phyloP scores from a whole-genome alignment of 2,888 invertebrate genomes.

The Acanthosepion lycidas region DNA sequence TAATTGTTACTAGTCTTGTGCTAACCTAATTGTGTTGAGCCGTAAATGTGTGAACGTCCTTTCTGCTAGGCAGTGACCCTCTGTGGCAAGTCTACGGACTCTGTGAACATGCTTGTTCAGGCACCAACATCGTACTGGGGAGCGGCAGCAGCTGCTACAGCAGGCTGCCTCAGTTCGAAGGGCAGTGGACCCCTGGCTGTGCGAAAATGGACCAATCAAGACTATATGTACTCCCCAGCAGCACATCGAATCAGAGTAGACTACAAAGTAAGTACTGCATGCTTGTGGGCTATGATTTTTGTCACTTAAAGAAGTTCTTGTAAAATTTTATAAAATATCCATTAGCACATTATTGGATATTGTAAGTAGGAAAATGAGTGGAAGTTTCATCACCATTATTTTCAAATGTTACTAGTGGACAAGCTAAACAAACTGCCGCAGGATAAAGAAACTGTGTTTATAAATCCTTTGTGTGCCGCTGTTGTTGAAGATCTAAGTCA shows the following conservation, averaged over 20 bases:
- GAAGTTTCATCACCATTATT: no score
- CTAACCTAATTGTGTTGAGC: constrained; percentile 46
- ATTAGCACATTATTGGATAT: no score
- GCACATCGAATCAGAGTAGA: constrained; percentile 62
- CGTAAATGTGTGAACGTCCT: constrained; percentile 49
- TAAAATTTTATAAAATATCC: no score
- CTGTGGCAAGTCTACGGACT: constrained; percentile 45
- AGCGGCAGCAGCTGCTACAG: constrained; percentile 48
- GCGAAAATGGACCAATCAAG: constrained; percentile 46
- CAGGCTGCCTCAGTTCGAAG: constrained; percentile 48
- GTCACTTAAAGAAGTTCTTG: neutral
- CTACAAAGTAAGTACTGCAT: constrained; percentile 58
- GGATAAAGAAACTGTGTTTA: no score
- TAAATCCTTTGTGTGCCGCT: no score
- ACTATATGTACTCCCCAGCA: constrained; percentile 36
- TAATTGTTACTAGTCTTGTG: neutral
- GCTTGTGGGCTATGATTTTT: neutral
- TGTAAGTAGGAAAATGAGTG: no score
- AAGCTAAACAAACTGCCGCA: no score
- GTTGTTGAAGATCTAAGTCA: no score
- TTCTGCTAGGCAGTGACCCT: constrained; percentile 50
- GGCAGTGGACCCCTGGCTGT: constrained; percentile 49
- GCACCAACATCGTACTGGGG: neutral
- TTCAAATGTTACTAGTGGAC: no score
- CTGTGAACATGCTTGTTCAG: constrained; percentile 40